Evolutionary conservation across 2,888 invertebrate species (phyloP).

Genomic region (Iphiclides podalirius): DNA sequence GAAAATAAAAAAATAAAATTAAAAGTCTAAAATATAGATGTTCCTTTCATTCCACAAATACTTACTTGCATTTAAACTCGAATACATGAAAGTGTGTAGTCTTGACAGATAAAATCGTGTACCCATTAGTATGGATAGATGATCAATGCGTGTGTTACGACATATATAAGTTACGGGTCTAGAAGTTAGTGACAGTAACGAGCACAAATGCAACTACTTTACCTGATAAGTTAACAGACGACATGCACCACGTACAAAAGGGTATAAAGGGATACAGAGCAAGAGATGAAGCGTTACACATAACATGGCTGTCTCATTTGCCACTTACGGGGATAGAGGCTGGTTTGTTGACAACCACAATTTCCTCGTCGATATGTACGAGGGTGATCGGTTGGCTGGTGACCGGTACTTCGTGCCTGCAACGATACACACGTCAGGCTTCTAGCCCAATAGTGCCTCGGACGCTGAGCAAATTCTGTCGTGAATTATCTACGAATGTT

Average conservation of each 20-base stretch:
- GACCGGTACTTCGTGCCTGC: conserved; percentile 99
- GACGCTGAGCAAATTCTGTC: conserved; percentile 44
- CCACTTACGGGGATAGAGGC: conserved; percentile 99
- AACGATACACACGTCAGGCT: conserved; percentile 77
- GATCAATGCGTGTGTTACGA: neutral
- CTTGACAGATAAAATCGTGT: conserved; percentile 10
- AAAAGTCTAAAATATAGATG: too few species aligned
- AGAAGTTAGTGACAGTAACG: conserved; percentile 13
- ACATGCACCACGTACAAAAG: conserved; percentile 40
- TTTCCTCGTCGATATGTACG: conserved; percentile 98
- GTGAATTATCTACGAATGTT: conserved; percentile 7
- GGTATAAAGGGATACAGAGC: conserved; percentile 33
- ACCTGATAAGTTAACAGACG: conserved; percentile 21
- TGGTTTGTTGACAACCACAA: conserved; percentile 99
- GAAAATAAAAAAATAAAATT: too few species aligned
- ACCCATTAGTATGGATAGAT: conserved; percentile 1
- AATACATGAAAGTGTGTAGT: conserved; percentile 8
- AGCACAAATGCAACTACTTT: conserved; percentile 8
- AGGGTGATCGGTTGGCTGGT: conserved; percentile 97
- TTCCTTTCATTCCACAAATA: too few species aligned
- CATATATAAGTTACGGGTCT: neutral
- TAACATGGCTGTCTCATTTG: conserved; percentile 88
- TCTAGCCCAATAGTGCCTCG: conserved; percentile 36
- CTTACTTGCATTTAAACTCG: neutral
- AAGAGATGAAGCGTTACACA: conserved; percentile 86